phyloP scores from a whole-genome alignment of 2,888 invertebrate species.

The Sussaba pulchella region DNA sequence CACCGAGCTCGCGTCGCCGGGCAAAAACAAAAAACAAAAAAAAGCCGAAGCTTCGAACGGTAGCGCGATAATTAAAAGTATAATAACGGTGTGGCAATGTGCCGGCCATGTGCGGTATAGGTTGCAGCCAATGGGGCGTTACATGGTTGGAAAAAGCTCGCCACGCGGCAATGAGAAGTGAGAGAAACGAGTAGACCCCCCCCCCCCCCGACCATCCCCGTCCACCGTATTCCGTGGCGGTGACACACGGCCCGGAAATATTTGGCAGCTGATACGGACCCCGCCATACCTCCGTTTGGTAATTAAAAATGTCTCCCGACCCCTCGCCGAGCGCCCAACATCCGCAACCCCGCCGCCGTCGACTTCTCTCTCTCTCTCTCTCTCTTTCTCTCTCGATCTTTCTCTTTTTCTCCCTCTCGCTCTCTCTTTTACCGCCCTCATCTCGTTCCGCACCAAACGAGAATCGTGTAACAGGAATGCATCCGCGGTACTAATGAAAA shows the following conservation, averaged over 20 bases:
- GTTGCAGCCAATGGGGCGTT: slow-evolving; percentile 41
- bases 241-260: slow-evolving; percentile 82
- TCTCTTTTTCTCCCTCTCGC: no score
- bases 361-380: no score
- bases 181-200: slow-evolving; percentile 54
- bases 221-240: slow-evolving; percentile 67
- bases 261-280: slow-evolving; percentile 83
- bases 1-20: neutral
- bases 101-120: slow-evolving; percentile 21
- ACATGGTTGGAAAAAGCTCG: slow-evolving; percentile 52
- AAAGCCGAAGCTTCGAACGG: slow-evolving; percentile 40
- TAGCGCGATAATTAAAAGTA: slow-evolving; percentile 65
- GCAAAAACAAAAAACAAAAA: no score
- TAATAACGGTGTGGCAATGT: slow-evolving; percentile 59
- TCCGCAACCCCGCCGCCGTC: slow-evolving; percentile 30
- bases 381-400: no score
- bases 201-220: slow-evolving; percentile 23
- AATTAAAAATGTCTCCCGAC: slow-evolving; percentile 84
- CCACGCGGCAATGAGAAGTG: slow-evolving; percentile 20
- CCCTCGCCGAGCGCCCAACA: slow-evolving; percentile 68
- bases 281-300: slow-evolving; percentile 80
- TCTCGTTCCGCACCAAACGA: slow-evolving; percentile 68
- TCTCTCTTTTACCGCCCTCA: slow-evolving; percentile 58
- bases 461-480: slow-evolving; percentile 82
- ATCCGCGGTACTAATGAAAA: slow-evolving; percentile 83